Base-by-base conservation (phyloP, 2,888 invertebrate genomes). In the Drosophila monieri region DNA sequence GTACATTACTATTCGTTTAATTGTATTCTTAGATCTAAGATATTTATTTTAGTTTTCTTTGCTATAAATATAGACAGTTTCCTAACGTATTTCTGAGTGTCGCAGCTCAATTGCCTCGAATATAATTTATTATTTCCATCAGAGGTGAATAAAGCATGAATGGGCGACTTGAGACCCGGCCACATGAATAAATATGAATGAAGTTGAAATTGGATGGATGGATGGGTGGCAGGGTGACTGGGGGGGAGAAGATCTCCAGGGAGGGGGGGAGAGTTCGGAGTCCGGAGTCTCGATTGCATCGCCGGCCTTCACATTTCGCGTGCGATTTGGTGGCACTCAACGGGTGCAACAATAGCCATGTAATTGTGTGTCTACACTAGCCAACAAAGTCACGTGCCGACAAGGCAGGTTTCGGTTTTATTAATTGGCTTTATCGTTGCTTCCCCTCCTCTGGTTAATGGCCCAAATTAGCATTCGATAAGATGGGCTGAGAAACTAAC, bases 241-340 rank as follows among this genome's bases (percentile, higher is more conserved):
- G 60, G 30, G 44, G 51, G 6, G 41, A 18, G 25, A 9, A 18
- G 41, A 14, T 21, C 12, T 18, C 30, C 25, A 4, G 4, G 2
- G 9, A 27, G 61, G 30, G 46, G 57, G 27, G 46, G 21, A 23
- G 14, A 41, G 30, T 35, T 35, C 32, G 32, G 12, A n/a, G n/a
- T 35, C 35, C 35, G 35, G 35, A 35, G 44, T 64, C 62, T 39
- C 48, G 56, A 53, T 70, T 64, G 70, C 64, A 71, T 39, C 37
- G 65, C 39, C 78, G 86, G 79, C 83, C 83, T 84, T 84, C 85
- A 84, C 83, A 86, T 84, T 84, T 84, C 68, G 76, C 77, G 70
- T 69, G 73, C 61, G 57, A 56, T 47, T 67, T 73, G 73, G 53
- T 62, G 62, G 62, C 62, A 62, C 35, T 46, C 64, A 64, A 62